Evolutionary conservation across 1,140 invertebrate species (phyloP), one percentile per base, ranked within the genome.

Genomic region (Papilio polyxenes): DNA sequence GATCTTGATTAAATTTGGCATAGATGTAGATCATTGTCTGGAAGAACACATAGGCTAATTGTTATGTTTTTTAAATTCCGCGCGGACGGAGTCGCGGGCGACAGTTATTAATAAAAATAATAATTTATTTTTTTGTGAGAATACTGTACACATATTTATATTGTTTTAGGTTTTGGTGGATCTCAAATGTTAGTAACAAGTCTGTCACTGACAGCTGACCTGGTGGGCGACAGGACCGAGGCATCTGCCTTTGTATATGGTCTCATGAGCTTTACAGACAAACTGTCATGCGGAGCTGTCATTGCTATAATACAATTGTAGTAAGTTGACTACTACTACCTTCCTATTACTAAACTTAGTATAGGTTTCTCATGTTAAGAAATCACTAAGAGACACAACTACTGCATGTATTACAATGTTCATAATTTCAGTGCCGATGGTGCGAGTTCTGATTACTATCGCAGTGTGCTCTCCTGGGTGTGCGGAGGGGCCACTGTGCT

Each of bases 181-280:
- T 97, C 98, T 1, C 96, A 98, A 49, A 97, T 99, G 93, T 94
- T 99, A 37, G 97, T 99, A 17, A 98, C 98, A 51, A 98, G 98
- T 91, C 95, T 99, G 23, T 97, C 98, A 8, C 96, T 99, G 84
- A 98, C 98, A 6, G 97, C 98, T 37, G 98, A 99, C 95, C 95
- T 99, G 40, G 99, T 99, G 84, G 98, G 98, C 20, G 95, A 96
- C 48, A 97, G 97, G 90, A 97, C 97, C 1, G 96, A 97, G 87
- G 98, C 96, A 85, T 98, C 98, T 20, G 98, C 98, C 62, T 99
- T 99, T 95, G 97, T 99, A 9, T 99, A 98, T 94, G 98, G 98
- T n/a, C 95, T 98, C 40, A 99, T 99, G 98, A 99, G 98, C 95
- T 99, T 99, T 92, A 95, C 96, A 7, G 98, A 99, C 91, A 99